These are phyloP conservation scores for Neolamprologus caudopunctatus DNA, from an alignment of 2,113 vertebrate species.

Conservation along the genomic window DNA sequence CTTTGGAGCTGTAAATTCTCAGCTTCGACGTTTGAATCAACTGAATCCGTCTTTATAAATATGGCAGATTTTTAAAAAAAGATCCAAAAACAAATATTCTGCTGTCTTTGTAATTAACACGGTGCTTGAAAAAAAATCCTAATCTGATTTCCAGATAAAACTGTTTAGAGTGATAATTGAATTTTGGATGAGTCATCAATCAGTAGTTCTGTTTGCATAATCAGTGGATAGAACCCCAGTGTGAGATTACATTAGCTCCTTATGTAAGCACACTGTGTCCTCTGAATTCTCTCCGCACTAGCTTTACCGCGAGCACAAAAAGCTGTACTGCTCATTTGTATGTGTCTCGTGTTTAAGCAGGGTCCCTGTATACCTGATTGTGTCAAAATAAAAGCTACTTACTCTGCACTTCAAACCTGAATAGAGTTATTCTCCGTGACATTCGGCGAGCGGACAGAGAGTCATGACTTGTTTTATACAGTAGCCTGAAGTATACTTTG, in stretches of 20 bases:
- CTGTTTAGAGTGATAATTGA: slow-evolving; percentile 56
- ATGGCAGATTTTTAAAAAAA: slow-evolving; percentile 5
- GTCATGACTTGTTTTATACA: slow-evolving; percentile 29
- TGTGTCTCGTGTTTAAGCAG: slow-evolving; percentile 6
- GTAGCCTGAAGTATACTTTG: slow-evolving; percentile 17
- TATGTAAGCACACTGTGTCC: slow-evolving; percentile 47
- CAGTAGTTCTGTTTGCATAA: slow-evolving; percentile 59
- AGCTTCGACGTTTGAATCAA: slow-evolving; percentile 3
- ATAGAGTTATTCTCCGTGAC: slow-evolving; percentile 40
- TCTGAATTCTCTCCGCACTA: slow-evolving; percentile 40
- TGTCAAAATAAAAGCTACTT: slow-evolving; percentile 46
- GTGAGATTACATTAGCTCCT: slow-evolving; percentile 59
- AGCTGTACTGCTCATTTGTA: slow-evolving; percentile 36
- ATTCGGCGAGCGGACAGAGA: slow-evolving; percentile 9
- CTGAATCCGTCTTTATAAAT: slow-evolving; percentile 3
- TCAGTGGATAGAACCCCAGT: slow-evolving; percentile 46
- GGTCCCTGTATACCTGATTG: slow-evolving; percentile 18
- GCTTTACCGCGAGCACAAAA: slow-evolving; percentile 22
- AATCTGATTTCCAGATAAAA: slow-evolving; percentile 57
- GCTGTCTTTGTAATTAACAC: slow-evolving; percentile 49
- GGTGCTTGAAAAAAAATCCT: slow-evolving; percentile 12
- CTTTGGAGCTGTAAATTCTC: not conserved
- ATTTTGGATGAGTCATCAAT: slow-evolving; percentile 60
- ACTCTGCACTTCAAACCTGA: slow-evolving; percentile 40
- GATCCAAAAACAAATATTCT: slow-evolving; percentile 10